Percentiles rank a stretch among this genome's conserved stretches.
Evolutionary conservation across 2,888 invertebrate species (phyloP).

Genomic region (Girardia tigrina): DNA sequence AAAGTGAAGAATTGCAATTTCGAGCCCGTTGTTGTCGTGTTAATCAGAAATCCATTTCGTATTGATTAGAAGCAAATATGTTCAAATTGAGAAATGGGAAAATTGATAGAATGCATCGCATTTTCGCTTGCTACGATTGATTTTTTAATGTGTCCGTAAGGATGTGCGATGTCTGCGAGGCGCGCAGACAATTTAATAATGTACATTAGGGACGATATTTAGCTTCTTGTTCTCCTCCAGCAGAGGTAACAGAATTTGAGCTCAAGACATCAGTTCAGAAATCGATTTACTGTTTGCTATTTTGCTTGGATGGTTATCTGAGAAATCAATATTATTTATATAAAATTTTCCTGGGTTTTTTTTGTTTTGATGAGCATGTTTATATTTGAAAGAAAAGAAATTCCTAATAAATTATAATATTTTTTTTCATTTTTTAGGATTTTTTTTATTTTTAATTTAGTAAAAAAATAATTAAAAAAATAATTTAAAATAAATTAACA

Average conservation of each 20-base stretch:
- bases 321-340: slow-evolving; percentile 7
- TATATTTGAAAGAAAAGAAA: neutral
- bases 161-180: slow-evolving; percentile 16
- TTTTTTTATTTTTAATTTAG: too few species aligned
- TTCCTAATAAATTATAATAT: too few species aligned
- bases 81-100: slow-evolving; percentile 20
- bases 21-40: slow-evolving; percentile 13
- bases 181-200: slow-evolving; percentile 16
- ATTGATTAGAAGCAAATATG: slow-evolving; percentile 23
- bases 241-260: slow-evolving; percentile 23
- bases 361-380: neutral
- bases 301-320: slow-evolving; percentile 10
- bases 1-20: slow-evolving; percentile 19
- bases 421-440: too few species aligned
- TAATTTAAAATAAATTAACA: too few species aligned
- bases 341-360: neutral
- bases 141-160: slow-evolving; percentile 19
- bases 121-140: slow-evolving; percentile 18
- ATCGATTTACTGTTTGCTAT: slow-evolving; percentile 20
- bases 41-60: slow-evolving; percentile 23
- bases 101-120: slow-evolving; percentile 23
- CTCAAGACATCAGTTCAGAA: slow-evolving; percentile 23
- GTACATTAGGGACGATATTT: slow-evolving; percentile 16
- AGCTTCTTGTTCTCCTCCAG: slow-evolving; percentile 9
- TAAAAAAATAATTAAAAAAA: too few species aligned